Evolutionary conservation across 2,797 vertebrate species (phyloP).

Genomic region (Scarus forsteni): DNA sequence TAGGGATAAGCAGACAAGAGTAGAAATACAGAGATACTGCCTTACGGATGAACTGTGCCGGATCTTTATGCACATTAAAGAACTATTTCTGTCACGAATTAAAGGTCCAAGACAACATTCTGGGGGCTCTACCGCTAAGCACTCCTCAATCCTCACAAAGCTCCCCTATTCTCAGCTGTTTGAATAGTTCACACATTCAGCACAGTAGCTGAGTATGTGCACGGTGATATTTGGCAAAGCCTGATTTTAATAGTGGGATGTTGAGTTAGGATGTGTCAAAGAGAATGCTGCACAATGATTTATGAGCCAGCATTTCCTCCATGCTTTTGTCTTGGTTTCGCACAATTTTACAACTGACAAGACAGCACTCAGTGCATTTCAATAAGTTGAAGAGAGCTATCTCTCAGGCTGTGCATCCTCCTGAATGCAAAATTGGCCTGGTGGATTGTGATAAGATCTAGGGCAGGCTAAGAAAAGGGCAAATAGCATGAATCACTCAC

Average conservation of each 20-base stretch:
- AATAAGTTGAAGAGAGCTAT: constrained; percentile 84
- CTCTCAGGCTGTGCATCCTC: constrained; percentile 77
- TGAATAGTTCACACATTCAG: constrained; percentile 69
- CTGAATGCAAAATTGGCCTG: constrained; percentile 83
- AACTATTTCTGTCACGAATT: constrained; percentile 49
- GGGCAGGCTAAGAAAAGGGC: constrained; percentile 82
- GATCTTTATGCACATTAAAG: constrained; percentile 40
- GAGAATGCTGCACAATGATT: constrained; percentile 79
- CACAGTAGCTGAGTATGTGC: constrained; percentile 62
- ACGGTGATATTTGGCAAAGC: constrained; percentile 72
- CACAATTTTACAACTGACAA: constrained; percentile 85
- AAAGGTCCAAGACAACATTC: constrained; percentile 64
- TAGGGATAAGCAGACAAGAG: constrained; percentile 49
- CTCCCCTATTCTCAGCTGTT: constrained; percentile 70
- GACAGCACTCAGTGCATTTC: constrained; percentile 81
- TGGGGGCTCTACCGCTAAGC: constrained; percentile 60
- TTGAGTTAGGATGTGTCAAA: constrained; percentile 78
- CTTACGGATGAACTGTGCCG: constrained; percentile 47
- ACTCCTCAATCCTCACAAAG: constrained; percentile 52
- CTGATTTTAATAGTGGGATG: constrained; percentile 76
- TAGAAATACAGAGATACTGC: constrained; percentile 28
- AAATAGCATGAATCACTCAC: constrained; percentile 83
- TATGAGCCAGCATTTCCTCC: constrained; percentile 77
- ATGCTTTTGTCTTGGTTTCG: constrained; percentile 79
- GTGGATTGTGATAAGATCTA: constrained; percentile 85